Percentiles rank a stretch among this genome's conserved stretches.
phyloP scores from a whole-genome alignment of 2,113 vertebrate species.

The Nanorana parkeri region DNA sequence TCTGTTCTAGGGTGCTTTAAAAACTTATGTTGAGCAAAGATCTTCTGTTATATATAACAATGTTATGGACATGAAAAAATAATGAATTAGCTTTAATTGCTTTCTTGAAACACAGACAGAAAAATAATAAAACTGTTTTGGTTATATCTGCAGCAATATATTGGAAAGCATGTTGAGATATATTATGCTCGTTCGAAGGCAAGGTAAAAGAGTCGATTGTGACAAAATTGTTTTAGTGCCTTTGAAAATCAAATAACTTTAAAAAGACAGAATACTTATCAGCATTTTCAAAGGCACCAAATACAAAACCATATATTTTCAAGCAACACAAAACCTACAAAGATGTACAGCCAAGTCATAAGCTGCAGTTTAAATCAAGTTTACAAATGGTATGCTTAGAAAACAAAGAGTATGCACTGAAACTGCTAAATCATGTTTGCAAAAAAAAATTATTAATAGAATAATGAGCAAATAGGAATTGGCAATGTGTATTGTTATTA shows the following conservation, averaged over 20 bases:
- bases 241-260: conserved; percentile 34
- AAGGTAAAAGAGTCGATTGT: conserved; percentile 14
- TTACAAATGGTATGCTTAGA: conserved; percentile 36
- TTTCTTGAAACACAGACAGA: not conserved
- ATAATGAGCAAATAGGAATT: no score
- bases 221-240: conserved; percentile 46
- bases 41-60: not conserved
- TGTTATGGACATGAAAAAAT: not conserved
- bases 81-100: not conserved
- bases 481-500: no score
- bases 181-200: conserved; percentile 7
- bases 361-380: conserved; percentile 39
- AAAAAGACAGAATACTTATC: conserved; percentile 39
- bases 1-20: not conserved
- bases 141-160: conserved; percentile 3
- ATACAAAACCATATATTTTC: conserved; percentile 18
- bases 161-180: conserved; percentile 4
- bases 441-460: no score
- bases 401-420: conserved; percentile 37
- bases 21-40: not conserved
- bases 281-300: conserved; percentile 30
- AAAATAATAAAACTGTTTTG: not conserved
- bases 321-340: conserved; percentile 31
- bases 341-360: conserved; percentile 45
- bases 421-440: conserved; percentile 35